Evolutionary conservation across 2,113 vertebrate species (phyloP).

Genomic region (Clarias batrachus): DNA sequence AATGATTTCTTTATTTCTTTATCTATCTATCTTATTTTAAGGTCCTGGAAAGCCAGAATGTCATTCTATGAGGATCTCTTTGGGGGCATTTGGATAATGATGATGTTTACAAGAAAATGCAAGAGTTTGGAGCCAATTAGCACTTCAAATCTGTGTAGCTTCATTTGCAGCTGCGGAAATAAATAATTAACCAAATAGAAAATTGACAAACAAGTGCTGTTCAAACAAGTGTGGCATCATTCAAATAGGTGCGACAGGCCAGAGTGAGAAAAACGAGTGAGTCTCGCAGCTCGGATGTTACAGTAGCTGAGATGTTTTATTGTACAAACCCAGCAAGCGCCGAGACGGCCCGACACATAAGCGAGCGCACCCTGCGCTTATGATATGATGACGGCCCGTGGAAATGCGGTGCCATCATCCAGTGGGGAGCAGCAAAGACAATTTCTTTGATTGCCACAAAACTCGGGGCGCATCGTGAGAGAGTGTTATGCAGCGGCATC

Average conservation of each 20-base stretch:
- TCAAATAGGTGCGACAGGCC: slow-evolving; percentile 48
- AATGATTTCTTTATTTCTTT: no score
- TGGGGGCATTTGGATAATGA: slow-evolving; percentile 24
- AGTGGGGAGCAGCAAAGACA: slow-evolving; percentile 21
- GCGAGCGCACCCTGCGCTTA: neutral
- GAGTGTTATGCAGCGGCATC: slow-evolving; percentile 36
- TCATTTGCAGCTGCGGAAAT: slow-evolving; percentile 59
- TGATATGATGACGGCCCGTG: slow-evolving; percentile 33
- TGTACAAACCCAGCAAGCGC: neutral
- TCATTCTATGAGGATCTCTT: slow-evolving; percentile 6
- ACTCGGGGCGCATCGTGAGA: slow-evolving; percentile 28
- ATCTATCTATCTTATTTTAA: neutral
- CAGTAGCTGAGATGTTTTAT: slow-evolving; percentile 24
- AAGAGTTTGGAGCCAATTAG: slow-evolving; percentile 57
- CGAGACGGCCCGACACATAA: neutral
- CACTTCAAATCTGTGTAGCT: slow-evolving; percentile 51
- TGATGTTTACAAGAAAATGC: slow-evolving; percentile 27
- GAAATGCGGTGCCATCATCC: slow-evolving; percentile 39
- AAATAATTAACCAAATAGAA: neutral
- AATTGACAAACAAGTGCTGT: slow-evolving; percentile 44
- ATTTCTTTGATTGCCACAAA: slow-evolving; percentile 52
- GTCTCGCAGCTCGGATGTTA: neutral
- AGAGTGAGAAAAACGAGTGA: neutral
- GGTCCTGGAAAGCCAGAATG: neutral
- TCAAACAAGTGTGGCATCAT: slow-evolving; percentile 56